phyloP scores from a whole-genome alignment of 2,888 invertebrate genomes.

The Mythimna ferrago region DNA sequence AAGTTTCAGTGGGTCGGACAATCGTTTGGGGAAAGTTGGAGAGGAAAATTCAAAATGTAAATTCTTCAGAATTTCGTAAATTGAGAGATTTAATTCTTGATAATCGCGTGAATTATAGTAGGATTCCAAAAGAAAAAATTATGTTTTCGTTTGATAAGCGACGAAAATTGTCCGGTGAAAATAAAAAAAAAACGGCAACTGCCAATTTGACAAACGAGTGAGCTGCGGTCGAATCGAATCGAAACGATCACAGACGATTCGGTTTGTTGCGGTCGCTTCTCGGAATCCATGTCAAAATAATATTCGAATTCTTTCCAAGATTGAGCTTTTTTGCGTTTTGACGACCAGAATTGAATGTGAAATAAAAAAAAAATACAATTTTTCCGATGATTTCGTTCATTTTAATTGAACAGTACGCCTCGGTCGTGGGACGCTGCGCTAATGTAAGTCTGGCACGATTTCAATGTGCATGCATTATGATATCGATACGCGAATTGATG shows the following conservation, averaged over 20 bases:
- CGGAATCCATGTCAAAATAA: slow-evolving; percentile 65
- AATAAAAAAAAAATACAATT: slow-evolving; percentile 30
- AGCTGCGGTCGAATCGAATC: slow-evolving; percentile 74
- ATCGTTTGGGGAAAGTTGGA: not conserved
- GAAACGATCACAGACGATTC: slow-evolving; percentile 70
- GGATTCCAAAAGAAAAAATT: not conserved
- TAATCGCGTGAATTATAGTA: not conserved
- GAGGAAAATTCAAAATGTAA: not conserved
- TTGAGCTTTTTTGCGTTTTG: slow-evolving; percentile 60
- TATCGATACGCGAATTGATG: slow-evolving; percentile 52
- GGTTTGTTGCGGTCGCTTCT: slow-evolving; percentile 70
- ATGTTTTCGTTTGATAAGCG: slow-evolving; percentile 22
- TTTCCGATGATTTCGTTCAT: slow-evolving; percentile 52
- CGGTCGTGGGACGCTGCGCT: slow-evolving; percentile 19
- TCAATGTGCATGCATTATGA: slow-evolving; percentile 59
- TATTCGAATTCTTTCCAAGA: slow-evolving; percentile 62
- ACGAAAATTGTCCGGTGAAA: slow-evolving; percentile 41
- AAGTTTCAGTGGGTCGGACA: slow-evolving; percentile 23
- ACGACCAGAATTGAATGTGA: slow-evolving; percentile 46
- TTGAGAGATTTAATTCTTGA: not conserved
- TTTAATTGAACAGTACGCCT: slow-evolving; percentile 51
- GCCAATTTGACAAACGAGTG: slow-evolving; percentile 79
- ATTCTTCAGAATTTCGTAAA: not conserved
- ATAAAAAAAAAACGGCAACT: slow-evolving; percentile 67
- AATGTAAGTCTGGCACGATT: slow-evolving; percentile 62